These are phyloP conservation scores for Rhineura floridana DNA, from an alignment of 2,113 vertebrate species.

Conservation along the genomic window DNA sequence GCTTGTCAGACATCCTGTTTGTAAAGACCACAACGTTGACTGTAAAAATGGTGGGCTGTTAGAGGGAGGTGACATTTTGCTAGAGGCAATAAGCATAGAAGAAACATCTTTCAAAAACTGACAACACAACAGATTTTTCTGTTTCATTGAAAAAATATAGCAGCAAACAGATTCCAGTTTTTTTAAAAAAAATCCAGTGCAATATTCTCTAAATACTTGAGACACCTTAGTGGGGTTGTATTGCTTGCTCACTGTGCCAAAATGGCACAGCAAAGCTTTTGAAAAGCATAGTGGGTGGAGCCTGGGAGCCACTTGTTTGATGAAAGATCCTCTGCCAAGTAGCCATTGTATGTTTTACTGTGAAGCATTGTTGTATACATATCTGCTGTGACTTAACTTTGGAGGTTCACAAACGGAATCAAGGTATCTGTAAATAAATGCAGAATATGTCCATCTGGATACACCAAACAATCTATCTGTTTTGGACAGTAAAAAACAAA, in stretches of 20 bases:
- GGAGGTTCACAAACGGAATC: not conserved
- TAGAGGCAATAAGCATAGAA: constrained; percentile 31
- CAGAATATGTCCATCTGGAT: not conserved
- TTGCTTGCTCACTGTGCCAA: not conserved
- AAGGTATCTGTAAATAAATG: not conserved
- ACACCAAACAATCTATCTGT: not conserved
- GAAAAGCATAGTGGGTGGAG: not conserved
- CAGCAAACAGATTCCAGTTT: not conserved
- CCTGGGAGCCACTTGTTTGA: not conserved
- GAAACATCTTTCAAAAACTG: constrained; percentile 31
- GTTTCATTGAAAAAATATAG: constrained; percentile 30
- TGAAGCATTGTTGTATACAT: no score
- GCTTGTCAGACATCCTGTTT: constrained; percentile 36
- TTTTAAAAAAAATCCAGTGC: not conserved
- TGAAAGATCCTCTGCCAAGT: not conserved
- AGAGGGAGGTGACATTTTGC: constrained; percentile 20
- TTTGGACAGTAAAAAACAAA: not conserved
- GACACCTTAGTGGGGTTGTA: not conserved
- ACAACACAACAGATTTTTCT: constrained; percentile 32
- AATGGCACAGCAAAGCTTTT: not conserved
- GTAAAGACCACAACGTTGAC: constrained; percentile 28
- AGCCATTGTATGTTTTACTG: not conserved
- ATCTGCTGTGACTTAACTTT: not conserved
- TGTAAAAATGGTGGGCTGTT: constrained; percentile 16
- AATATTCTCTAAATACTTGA: constrained; percentile 9